These are phyloP conservation scores for Euthynnus affinis DNA, from an alignment of 2,797 vertebrate genomes.

Conservation along the genomic window DNA sequence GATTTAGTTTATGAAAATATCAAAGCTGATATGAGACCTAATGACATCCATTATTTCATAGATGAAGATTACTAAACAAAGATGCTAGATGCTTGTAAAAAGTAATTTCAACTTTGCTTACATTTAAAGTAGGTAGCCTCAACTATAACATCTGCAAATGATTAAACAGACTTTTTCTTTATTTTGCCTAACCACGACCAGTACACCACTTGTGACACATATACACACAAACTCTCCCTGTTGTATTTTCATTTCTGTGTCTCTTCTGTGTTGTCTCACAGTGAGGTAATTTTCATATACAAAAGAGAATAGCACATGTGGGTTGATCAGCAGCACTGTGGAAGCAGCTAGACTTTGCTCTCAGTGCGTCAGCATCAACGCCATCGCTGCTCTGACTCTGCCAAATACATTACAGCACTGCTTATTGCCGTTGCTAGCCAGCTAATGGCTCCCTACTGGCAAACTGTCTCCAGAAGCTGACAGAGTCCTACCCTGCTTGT, in stretches of 20 bases:
- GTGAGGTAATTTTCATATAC: constrained; percentile 34
- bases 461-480: constrained; percentile 73
- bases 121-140: background rate
- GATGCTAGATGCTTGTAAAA: background rate
- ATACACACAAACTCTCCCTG: constrained; percentile 10
- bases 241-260: constrained; percentile 12
- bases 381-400: constrained; percentile 62
- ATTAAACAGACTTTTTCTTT: background rate
- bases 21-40: background rate
- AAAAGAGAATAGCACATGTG: constrained; percentile 68
- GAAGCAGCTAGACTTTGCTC: constrained; percentile 58
- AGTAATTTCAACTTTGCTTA: background rate
- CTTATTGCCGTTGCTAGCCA: constrained; percentile 57
- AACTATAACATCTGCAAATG: background rate
- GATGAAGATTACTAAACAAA: background rate
- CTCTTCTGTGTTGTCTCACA: constrained; percentile 25
- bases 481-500: constrained; percentile 44
- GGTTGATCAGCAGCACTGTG: constrained; percentile 51
- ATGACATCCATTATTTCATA: background rate
- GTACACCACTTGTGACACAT: background rate
- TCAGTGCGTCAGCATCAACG: constrained; percentile 72
- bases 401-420: constrained; percentile 79
- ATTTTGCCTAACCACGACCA: background rate
- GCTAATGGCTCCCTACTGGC: constrained; percentile 77
- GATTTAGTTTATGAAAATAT: background rate